These are phyloP conservation scores for Byasa hedistus DNA, from an alignment of 2,888 invertebrate species.

Conservation along the genomic window DNA sequence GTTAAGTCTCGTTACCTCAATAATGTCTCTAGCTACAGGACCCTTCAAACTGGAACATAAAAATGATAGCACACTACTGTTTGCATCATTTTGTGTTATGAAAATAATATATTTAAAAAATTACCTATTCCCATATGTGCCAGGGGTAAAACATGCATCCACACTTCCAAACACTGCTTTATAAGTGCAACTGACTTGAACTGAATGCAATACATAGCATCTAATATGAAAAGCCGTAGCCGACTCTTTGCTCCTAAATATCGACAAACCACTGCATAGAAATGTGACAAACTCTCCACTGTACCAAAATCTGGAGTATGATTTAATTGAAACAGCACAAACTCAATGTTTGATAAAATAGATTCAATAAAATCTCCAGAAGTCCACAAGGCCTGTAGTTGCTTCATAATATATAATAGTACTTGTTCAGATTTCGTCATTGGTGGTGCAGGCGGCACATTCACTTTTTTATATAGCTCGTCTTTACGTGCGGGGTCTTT, in stretches of 20 bases:
- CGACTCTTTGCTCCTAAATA: conserved; percentile 53
- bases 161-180: conserved; percentile 65
- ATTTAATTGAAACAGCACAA: conserved; percentile 59
- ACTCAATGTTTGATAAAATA: conserved; percentile 58
- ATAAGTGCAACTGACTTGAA: conserved; percentile 63
- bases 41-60: no score
- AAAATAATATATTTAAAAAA: conserved; percentile 33
- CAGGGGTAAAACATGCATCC: conserved; percentile 64
- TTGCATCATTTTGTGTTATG: not conserved
- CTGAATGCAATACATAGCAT: conserved; percentile 72
- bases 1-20: no score
- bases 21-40: no score
- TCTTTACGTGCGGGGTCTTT: conserved; percentile 53
- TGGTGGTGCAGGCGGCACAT: conserved; percentile 50
- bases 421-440: conserved; percentile 68
- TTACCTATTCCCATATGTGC: conserved; percentile 64
- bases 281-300: conserved; percentile 64
- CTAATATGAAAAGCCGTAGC: conserved; percentile 62
- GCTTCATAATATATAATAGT: conserved; percentile 54
- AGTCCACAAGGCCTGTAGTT: conserved; percentile 42
- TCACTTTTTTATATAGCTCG: conserved; percentile 53
- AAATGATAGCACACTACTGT: no score
- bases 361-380: conserved; percentile 45
- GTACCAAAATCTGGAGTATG: conserved; percentile 57
- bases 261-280: conserved; percentile 67